Evolutionary conservation across 2,888 invertebrate genomes (phyloP).

Genomic region (Caenorhabditis panamensis): DNA sequence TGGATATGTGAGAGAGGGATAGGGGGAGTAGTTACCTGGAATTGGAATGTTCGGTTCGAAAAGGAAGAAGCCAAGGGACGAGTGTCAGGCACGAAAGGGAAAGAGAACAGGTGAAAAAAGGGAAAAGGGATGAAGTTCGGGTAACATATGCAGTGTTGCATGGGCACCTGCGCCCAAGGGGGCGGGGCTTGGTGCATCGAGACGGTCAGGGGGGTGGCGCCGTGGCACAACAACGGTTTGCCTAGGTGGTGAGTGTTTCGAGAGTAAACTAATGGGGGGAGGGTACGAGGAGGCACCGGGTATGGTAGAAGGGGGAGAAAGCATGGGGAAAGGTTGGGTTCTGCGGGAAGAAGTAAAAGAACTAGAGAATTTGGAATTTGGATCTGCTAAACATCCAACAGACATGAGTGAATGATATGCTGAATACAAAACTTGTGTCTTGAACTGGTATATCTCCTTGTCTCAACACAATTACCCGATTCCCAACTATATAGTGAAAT

Average conservation of each 20-base stretch:
- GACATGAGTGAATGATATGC: no score
- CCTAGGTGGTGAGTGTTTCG: background rate
- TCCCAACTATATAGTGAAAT: no score
- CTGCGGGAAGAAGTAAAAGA: no score
- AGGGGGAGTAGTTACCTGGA: no score
- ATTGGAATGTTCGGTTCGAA: no score
- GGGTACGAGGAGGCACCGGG: background rate
- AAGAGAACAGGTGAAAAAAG: slow-evolving; percentile 2
- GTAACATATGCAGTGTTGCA: background rate
- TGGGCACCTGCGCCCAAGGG: slow-evolving; percentile 1
- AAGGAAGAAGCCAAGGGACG: background rate
- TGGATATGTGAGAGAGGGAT: background rate
- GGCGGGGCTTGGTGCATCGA: background rate
- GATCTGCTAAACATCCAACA: no score
- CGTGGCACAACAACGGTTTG: background rate
- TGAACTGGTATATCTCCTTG: no score
- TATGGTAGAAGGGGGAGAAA: background rate
- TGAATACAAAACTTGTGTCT: no score
- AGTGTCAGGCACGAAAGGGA: slow-evolving; percentile 1
- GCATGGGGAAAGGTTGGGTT: background rate
- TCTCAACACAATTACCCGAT: no score
- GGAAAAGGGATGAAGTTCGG: background rate
- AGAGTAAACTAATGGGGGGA: slow-evolving; percentile 2
- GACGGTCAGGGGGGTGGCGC: background rate
- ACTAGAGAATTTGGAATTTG: no score